Evolutionary conservation across 2,113 vertebrate species (phyloP).

Genomic region (Coreoperca whiteheadi): DNA sequence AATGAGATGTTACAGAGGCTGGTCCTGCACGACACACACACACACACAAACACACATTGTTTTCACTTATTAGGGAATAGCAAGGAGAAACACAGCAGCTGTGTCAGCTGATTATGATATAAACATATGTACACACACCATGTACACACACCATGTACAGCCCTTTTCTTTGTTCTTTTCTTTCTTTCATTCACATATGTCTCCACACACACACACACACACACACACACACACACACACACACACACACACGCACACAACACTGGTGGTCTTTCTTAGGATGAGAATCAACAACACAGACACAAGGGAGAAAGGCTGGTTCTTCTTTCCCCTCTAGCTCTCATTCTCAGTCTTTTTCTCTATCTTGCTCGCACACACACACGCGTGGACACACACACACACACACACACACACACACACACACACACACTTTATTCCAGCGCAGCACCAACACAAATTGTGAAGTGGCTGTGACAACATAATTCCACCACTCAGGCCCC

Average conservation of each 20-base stretch:
- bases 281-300: constrained; percentile 82
- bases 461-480: constrained; percentile 89
- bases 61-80: constrained; percentile 58
- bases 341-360: constrained; percentile 4
- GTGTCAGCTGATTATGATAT: constrained; percentile 70
- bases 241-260: constrained; percentile 38
- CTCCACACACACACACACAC: constrained; percentile 15
- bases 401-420: constrained; percentile 50
- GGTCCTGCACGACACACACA: constrained; percentile 56
- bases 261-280: constrained; percentile 68
- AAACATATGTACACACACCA: constrained; percentile 58
- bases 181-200: neutral
- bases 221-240: constrained; percentile 18
- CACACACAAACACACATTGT: constrained; percentile 37
- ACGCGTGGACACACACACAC: constrained; percentile 59
- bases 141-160: constrained; percentile 12
- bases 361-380: neutral
- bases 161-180: constrained; percentile 36
- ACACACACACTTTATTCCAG: constrained; percentile 73
- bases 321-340: constrained; percentile 55
- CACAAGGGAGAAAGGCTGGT: constrained; percentile 64
- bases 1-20: constrained; percentile 83
- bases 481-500: constrained; percentile 88
- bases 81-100: constrained; percentile 57
- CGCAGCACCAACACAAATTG: constrained; percentile 83